A percentile compares a stretch with the other conserved stretches of the same genome.
Evolutionary conservation across 2,797 vertebrate genomes (phyloP).

Genomic region (Pseudomugil gertrudae): DNA sequence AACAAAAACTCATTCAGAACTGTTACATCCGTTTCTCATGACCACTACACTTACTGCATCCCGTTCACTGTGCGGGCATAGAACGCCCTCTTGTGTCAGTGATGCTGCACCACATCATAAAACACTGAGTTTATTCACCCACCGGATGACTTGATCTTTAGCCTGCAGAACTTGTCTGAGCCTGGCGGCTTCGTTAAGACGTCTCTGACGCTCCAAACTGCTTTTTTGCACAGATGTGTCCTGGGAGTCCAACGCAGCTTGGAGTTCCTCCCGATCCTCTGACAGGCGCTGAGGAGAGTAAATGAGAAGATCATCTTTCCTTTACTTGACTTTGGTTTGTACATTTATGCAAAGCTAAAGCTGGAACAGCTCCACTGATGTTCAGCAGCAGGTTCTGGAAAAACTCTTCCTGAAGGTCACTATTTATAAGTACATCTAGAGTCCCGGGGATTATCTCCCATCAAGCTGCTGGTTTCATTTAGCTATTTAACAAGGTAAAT

Average conservation of each 20-base stretch:
- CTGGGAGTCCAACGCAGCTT: slow-evolving; percentile 81
- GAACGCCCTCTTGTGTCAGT: slow-evolving; percentile 35
- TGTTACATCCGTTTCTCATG: neutral
- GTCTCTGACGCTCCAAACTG: slow-evolving; percentile 80
- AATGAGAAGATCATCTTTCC: neutral
- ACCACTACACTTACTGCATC: neutral
- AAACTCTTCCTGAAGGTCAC: too few relatives aligned
- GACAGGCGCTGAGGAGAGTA: slow-evolving; percentile 72
- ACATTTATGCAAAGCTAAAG: neutral
- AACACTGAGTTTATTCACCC: slow-evolving; percentile 19
- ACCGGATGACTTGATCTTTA: slow-evolving; percentile 86
- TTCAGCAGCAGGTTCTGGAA: neutral
- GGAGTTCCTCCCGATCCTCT: slow-evolving; percentile 85
- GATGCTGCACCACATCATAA: slow-evolving; percentile 14
- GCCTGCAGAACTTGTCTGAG: slow-evolving; percentile 75
- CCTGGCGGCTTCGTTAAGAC: slow-evolving; percentile 80
- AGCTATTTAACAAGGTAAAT: too few relatives aligned
- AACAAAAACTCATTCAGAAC: neutral
- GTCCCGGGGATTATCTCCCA: too few relatives aligned
- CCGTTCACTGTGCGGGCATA: neutral
- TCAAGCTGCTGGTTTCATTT: too few relatives aligned
- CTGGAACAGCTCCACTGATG: too few relatives aligned
- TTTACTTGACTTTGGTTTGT: neutral
- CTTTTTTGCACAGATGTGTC: slow-evolving; percentile 78
- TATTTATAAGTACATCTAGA: too few relatives aligned